A percentile compares a stretch with the other conserved stretches of the same genome.
These are phyloP conservation scores for Gnatocerus cornutus DNA, from an alignment of 2,888 invertebrate species.

Conservation along the genomic window DNA sequence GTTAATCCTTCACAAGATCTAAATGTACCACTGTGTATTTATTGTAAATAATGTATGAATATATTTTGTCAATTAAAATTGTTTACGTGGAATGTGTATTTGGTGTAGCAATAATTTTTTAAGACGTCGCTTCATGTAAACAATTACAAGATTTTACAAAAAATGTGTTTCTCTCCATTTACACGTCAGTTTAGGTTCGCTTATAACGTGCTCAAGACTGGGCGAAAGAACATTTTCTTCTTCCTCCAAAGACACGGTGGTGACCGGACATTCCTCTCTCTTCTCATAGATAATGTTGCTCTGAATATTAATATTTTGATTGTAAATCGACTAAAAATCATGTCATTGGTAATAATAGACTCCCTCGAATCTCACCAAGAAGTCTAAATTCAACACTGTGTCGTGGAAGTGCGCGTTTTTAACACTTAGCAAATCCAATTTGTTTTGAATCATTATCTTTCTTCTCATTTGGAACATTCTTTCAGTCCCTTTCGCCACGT, in stretches of 20 bases:
- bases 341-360: slow-evolving; percentile 2
- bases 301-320: slow-evolving; percentile 52
- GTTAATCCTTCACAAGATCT: slow-evolving; percentile 44
- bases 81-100: slow-evolving; percentile 42
- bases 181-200: slow-evolving; percentile 15
- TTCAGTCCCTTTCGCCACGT: slow-evolving; percentile 68
- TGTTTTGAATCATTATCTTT: slow-evolving; percentile 54
- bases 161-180: not conserved
- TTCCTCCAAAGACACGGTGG: slow-evolving; percentile 41
- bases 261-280: slow-evolving; percentile 33
- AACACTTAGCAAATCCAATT: not conserved
- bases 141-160: slow-evolving; percentile 5
- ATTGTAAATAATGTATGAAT: slow-evolving; percentile 43
- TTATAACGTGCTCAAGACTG: slow-evolving; percentile 7
- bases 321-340: slow-evolving; percentile 32
- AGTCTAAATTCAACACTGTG: not conserved
- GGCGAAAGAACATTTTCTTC: not conserved
- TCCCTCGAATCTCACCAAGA: not conserved
- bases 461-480: slow-evolving; percentile 64
- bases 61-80: slow-evolving; percentile 49
- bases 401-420: slow-evolving; percentile 28
- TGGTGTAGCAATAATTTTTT: slow-evolving; percentile 23
- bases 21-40: slow-evolving; percentile 45
- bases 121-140: slow-evolving; percentile 26
- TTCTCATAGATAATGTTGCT: slow-evolving; percentile 53